These are phyloP conservation scores for Hydrophis major DNA, from an alignment of 2,797 vertebrate genomes.

Conservation along the genomic window DNA sequence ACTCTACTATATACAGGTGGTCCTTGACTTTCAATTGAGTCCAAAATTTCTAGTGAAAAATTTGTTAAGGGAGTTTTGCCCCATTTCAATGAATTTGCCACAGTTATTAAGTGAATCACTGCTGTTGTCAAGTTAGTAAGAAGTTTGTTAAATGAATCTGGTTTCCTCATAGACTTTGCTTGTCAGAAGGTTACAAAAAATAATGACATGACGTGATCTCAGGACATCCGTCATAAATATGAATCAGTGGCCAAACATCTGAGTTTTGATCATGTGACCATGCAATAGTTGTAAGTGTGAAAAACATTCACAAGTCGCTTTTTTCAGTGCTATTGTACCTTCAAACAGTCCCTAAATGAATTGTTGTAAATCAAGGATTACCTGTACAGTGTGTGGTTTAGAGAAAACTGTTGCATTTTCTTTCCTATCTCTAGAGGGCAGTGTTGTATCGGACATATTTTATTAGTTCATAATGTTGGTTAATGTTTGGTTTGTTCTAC, in stretches of 20 bases:
- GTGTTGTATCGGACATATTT: slow-evolving; percentile 34
- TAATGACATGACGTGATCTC: not conserved
- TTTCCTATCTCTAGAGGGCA: slow-evolving; percentile 61
- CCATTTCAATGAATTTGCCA: not conserved
- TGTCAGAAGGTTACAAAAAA: not conserved
- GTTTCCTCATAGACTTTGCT: not conserved
- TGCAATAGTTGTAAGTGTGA: not conserved
- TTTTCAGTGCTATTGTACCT: not conserved
- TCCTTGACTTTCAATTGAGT: not conserved
- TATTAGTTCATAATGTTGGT: not conserved
- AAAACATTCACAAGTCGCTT: not conserved
- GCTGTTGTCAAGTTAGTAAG: not conserved
- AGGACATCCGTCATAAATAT: not conserved
- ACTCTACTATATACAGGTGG: not conserved
- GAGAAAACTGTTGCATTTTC: not conserved
- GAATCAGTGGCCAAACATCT: not conserved
- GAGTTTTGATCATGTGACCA: not conserved
- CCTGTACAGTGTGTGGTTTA: not conserved
- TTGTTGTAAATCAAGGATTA: not conserved
- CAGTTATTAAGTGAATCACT: not conserved
- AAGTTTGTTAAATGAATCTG: not conserved
- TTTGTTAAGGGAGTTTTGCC: not conserved
- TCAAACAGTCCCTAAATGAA: not conserved
- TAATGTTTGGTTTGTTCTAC: slow-evolving; percentile 5
- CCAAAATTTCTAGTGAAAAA: not conserved